Evolutionary conservation across 2,888 invertebrate genomes (phyloP).

Genomic region (Adineta ricciae): DNA sequence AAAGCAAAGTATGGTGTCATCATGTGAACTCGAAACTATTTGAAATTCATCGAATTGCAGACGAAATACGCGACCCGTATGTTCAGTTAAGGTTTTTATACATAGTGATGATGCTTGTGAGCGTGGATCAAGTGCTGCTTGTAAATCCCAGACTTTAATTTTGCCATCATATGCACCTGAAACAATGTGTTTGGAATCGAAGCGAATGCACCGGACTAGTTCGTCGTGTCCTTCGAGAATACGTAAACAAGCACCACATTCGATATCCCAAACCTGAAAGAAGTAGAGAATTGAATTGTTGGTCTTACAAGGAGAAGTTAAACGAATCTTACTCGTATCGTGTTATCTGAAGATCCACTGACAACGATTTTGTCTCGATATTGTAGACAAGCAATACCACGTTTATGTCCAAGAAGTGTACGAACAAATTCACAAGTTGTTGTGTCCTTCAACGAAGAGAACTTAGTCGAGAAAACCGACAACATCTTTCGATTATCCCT

Average conservation of each 20-base stretch:
- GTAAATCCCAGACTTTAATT: constrained; percentile 98
- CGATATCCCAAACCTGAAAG: constrained; percentile 64
- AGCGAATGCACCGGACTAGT: constrained; percentile 90
- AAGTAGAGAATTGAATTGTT: background rate
- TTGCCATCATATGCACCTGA: constrained; percentile 99
- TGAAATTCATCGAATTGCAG: constrained; percentile 99
- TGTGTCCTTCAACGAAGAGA: background rate
- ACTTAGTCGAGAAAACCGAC: background rate
- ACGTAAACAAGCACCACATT: constrained; percentile 68
- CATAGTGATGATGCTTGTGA: constrained; percentile 86
- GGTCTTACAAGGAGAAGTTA: too few species aligned
- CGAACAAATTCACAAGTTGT: constrained; percentile 19
- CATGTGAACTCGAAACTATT: constrained; percentile 96
- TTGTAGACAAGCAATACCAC: constrained; percentile 97
- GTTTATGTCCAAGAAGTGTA: constrained; percentile 90
- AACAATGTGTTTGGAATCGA: constrained; percentile 95
- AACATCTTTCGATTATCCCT: background rate
- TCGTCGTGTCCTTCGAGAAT: constrained; percentile 97
- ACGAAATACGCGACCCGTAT: constrained; percentile 95
- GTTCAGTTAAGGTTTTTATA: constrained; percentile 91
- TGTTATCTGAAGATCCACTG: constrained; percentile 96
- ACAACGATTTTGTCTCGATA: constrained; percentile 94
- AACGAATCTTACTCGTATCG: constrained; percentile 60
- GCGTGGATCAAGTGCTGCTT: constrained; percentile 91
- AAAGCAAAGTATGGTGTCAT: constrained; percentile 99